A percentile compares a stretch with the other conserved stretches of the same genome.
Evolutionary conservation across 2,888 invertebrate species (phyloP).

Genomic region (Drosophila siamana): DNA sequence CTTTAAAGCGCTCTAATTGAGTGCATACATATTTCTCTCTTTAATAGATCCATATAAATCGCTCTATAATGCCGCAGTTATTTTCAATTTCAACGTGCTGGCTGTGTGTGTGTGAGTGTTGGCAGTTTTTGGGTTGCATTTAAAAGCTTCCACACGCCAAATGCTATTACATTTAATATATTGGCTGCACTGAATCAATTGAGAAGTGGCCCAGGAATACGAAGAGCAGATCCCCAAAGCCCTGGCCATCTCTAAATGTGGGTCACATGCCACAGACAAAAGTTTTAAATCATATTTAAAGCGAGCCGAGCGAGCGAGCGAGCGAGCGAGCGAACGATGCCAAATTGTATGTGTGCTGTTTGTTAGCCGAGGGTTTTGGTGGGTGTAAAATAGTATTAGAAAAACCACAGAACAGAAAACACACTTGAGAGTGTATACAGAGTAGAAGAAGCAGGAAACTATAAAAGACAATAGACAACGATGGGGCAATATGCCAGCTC

Average conservation of each 20-base stretch:
- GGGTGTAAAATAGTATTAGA: constrained; percentile 18
- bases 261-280: constrained; percentile 65
- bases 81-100: constrained; percentile 37
- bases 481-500: constrained; percentile 78
- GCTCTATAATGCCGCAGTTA: constrained; percentile 22
- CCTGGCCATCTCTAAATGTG: constrained; percentile 51
- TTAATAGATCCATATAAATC: constrained; percentile 18
- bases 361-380: not conserved
- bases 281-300: constrained; percentile 79
- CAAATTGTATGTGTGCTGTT: constrained; percentile 27
- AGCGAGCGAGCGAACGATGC: no score
- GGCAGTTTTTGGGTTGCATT: constrained; percentile 36
- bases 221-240: constrained; percentile 43
- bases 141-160: constrained; percentile 57
- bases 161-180: constrained; percentile 61
- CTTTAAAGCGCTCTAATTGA: not conserved
- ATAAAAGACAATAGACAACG: constrained; percentile 78
- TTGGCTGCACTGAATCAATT: constrained; percentile 61
- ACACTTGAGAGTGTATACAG: constrained; percentile 57
- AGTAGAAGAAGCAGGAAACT: constrained; percentile 75
- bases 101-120: no score
- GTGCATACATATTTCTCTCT: not conserved
- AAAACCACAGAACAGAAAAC: constrained; percentile 66
- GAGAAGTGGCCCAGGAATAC: constrained; percentile 30
- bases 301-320: no score